phyloP scores from a whole-genome alignment of 2,888 invertebrate species.

The Pollenia griseotomentosa region DNA sequence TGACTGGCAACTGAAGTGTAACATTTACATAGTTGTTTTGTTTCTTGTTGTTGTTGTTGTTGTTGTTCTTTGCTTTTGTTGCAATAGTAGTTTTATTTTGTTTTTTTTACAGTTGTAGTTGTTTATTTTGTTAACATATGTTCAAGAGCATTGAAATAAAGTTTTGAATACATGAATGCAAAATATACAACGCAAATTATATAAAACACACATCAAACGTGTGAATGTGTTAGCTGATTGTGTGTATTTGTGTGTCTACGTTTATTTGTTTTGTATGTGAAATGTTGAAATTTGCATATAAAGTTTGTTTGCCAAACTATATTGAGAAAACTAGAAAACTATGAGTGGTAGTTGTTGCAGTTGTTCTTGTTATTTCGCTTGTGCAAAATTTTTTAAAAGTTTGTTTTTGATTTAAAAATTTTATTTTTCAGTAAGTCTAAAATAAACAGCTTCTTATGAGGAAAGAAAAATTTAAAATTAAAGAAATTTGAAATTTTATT shows the following conservation, averaged over 20 bases:
- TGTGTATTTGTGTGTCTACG: conserved; percentile 18
- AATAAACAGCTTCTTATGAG: conserved; percentile 35
- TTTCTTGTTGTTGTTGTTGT: neutral
- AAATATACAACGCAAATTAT: neutral
- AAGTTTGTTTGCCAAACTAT: conserved; percentile 64
- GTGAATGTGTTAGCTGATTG: conserved; percentile 7
- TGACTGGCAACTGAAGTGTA: conserved; percentile 70
- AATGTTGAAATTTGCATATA: conserved; percentile 64
- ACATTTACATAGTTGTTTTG: conserved; percentile 65
- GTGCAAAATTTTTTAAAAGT: conserved; percentile 48
- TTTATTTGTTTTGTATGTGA: conserved; percentile 56
- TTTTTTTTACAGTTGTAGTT: conserved; percentile 25
- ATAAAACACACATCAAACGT: neutral
- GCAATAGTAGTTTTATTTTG: conserved; percentile 15
- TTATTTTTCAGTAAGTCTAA: conserved; percentile 23
- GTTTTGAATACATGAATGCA: conserved; percentile 31
- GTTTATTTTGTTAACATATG: conserved; percentile 58
- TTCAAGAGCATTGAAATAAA: conserved; percentile 48
- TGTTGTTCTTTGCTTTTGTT: conserved; percentile 21
- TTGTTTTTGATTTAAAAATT: conserved; percentile 48
- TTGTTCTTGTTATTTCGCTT: conserved; percentile 43
- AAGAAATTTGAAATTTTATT: too few relatives aligned
- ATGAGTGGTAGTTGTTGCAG: conserved; percentile 22
- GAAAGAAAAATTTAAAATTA: neutral
- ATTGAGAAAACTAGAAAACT: conserved; percentile 42